These are phyloP conservation scores for Tillus elongatus DNA, from an alignment of 2,888 invertebrate genomes.

Conservation along the genomic window DNA sequence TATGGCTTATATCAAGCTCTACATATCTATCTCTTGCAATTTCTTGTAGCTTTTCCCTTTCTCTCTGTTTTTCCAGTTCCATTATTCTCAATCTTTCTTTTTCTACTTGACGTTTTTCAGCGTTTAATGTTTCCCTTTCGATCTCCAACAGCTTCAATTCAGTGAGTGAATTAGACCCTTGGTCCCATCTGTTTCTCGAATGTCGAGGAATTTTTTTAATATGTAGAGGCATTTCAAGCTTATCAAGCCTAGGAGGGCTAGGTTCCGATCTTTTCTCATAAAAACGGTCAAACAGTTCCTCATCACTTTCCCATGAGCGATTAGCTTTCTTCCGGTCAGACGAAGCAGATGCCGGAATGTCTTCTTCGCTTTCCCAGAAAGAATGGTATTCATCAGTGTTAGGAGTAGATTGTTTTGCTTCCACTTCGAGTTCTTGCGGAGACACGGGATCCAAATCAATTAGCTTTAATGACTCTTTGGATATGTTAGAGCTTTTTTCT, in stretches of 20 bases:
- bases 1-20: too few species aligned
- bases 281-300: slow-evolving; percentile 24
- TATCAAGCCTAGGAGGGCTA: background rate
- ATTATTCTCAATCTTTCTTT: slow-evolving; percentile 2
- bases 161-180: background rate
- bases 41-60: too few species aligned
- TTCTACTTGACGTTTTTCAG: background rate
- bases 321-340: slow-evolving; percentile 19
- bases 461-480: too few species aligned
- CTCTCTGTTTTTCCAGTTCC: background rate
- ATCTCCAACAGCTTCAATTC: background rate
- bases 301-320: slow-evolving; percentile 32
- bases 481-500: too few species aligned
- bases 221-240: slow-evolving; percentile 14
- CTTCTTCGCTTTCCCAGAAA: slow-evolving; percentile 26
- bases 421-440: too few species aligned
- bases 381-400: slow-evolving; percentile 27
- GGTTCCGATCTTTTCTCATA: slow-evolving; percentile 9
- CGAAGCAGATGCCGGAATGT: slow-evolving; percentile 14
- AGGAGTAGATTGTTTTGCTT: slow-evolving; percentile 18
- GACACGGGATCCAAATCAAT: too few species aligned
- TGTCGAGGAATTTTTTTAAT: slow-evolving; percentile 11
- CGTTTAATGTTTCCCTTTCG: background rate
- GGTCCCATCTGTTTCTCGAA: background rate
- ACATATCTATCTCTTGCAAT: background rate